These are phyloP conservation scores for Gallirallus australis DNA, from an alignment of 2,797 vertebrate species.

Conservation along the genomic window DNA sequence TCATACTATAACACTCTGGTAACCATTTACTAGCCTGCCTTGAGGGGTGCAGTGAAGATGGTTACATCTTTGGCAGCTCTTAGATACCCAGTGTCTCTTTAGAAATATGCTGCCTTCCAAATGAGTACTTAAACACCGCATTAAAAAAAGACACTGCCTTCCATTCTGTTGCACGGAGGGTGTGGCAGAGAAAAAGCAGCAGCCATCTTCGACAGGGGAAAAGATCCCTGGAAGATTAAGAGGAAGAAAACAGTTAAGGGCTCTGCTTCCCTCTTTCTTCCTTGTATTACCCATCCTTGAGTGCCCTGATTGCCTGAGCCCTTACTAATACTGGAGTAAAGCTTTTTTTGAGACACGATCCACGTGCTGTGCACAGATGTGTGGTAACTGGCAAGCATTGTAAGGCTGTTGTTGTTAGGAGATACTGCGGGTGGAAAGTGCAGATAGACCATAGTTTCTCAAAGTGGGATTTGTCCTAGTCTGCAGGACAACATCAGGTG, in stretches of 20 bases:
- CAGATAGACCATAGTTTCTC: neutral
- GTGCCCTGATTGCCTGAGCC: neutral
- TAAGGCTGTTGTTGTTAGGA: neutral
- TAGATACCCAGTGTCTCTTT: neutral
- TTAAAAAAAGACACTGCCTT: neutral
- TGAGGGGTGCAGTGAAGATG: neutral
- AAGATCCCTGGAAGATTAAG: neutral
- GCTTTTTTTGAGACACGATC: neutral
- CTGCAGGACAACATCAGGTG: neutral
- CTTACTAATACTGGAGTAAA: neutral
- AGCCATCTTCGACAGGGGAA: neutral
- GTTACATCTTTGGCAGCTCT: neutral
- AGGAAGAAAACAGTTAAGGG: neutral
- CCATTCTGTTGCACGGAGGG: fast-evolving
- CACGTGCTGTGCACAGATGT: neutral
- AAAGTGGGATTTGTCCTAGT: neutral
- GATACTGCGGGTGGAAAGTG: neutral
- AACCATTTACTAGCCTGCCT: neutral
- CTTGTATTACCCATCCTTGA: neutral
- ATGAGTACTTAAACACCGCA: neutral
- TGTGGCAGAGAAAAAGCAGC: neutral
- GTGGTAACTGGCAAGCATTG: neutral
- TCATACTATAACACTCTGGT: neutral
- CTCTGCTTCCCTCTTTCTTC: neutral
- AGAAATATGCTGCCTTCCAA: neutral